Conservation (phyloP, 1,140 invertebrate species). For the Calephelis nemesis region DNA sequence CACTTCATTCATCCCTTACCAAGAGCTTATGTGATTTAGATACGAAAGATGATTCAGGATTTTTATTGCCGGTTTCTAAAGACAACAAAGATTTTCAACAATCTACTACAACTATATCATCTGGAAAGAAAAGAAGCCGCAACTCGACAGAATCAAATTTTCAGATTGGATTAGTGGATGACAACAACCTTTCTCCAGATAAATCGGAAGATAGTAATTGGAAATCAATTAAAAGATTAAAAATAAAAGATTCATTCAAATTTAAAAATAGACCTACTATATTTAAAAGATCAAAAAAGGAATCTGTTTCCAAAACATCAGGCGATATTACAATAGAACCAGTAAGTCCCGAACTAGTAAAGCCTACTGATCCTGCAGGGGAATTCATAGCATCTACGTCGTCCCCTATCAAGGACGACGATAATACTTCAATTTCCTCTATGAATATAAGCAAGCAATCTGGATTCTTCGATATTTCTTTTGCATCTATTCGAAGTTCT, state of each 20-base stretch:
- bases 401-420: conserved; percentile 72
- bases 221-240: conserved; percentile 77
- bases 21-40: conserved; percentile 72
- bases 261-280: conserved; percentile 75
- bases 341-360: conserved; percentile 61
- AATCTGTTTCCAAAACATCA: conserved; percentile 56
- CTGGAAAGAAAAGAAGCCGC: conserved; percentile 72
- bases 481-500: conserved; percentile 68
- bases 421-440: conserved; percentile 72
- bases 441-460: conserved; percentile 75
- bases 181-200: conserved; percentile 59
- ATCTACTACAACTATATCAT: conserved; percentile 68
- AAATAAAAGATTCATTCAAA: conserved; percentile 78
- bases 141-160: conserved; percentile 76
- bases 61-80: conserved; percentile 55
- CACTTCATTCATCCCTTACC: conserved; percentile 68
- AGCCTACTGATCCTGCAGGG: conserved; percentile 65
- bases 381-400: conserved; percentile 71
- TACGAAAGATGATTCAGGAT: conserved; percentile 58
- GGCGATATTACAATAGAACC: conserved; percentile 67
- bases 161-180: conserved; percentile 62
- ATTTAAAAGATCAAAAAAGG: conserved; percentile 73
- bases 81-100: conserved; percentile 63
- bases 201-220: conserved; percentile 71
- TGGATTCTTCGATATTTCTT: conserved; percentile 77